A percentile compares a stretch with the other conserved stretches of the same genome.
These are phyloP conservation scores for Conchocele bisecta DNA, from an alignment of 2,888 invertebrate genomes.

Conservation along the genomic window DNA sequence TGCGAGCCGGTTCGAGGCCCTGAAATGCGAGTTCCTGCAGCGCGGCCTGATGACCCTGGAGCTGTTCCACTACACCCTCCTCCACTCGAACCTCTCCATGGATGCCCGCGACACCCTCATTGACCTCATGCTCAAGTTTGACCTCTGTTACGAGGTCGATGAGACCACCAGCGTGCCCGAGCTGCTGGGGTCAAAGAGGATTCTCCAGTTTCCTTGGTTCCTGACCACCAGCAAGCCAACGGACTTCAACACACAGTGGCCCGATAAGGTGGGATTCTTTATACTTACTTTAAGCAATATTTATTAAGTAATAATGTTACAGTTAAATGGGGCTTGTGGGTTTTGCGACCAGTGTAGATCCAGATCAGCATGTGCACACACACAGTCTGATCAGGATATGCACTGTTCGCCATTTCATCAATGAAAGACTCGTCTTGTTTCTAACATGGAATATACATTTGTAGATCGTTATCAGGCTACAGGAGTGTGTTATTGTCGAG, in stretches of 20 bases:
- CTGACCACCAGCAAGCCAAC: slow-evolving; percentile 63
- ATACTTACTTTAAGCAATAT: no score
- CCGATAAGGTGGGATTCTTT: slow-evolving; percentile 40
- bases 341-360: no score
- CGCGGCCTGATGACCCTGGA: slow-evolving; percentile 73
- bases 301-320: no score
- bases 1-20: slow-evolving; percentile 57
- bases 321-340: no score
- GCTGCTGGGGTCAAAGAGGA: slow-evolving; percentile 60
- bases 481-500: no score
- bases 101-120: slow-evolving; percentile 73
- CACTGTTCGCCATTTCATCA: no score
- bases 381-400: no score
- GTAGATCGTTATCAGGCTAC: no score
- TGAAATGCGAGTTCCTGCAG: slow-evolving; percentile 70
- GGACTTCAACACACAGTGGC: slow-evolving; percentile 67
- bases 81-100: slow-evolving; percentile 68
- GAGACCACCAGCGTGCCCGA: slow-evolving; percentile 56
- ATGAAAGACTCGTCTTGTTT: no score
- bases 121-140: slow-evolving; percentile 77
- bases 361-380: no score
- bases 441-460: no score
- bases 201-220: slow-evolving; percentile 78
- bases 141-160: slow-evolving; percentile 74
- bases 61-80: slow-evolving; percentile 69